Evolutionary conservation across 2,888 invertebrate species (phyloP).

Genomic region (Dryomyza anilis): DNA sequence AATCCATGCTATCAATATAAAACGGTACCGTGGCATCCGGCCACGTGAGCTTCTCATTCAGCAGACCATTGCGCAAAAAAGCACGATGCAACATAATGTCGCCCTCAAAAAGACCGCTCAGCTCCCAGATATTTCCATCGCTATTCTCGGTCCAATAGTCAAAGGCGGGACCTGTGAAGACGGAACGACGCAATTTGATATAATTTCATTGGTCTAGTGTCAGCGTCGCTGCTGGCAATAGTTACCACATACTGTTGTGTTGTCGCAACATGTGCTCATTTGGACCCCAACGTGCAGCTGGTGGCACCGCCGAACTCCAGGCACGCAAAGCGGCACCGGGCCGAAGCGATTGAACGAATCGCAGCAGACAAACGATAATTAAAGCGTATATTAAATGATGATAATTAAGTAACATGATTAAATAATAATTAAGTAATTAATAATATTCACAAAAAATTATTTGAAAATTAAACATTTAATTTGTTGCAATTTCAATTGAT

Average conservation of each 20-base stretch:
- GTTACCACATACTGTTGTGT: constrained; percentile 53
- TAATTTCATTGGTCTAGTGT: not conserved
- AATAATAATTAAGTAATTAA: not conserved
- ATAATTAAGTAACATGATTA: not conserved
- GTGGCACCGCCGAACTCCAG: constrained; percentile 46
- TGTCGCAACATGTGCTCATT: constrained; percentile 52
- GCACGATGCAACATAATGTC: constrained; percentile 65
- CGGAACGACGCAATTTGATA: not conserved
- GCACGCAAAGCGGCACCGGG: constrained; percentile 5
- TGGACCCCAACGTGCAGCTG: constrained; percentile 48
- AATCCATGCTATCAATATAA: constrained; percentile 64
- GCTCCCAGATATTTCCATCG: constrained; percentile 65
- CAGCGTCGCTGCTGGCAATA: constrained; percentile 15
- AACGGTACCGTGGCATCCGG: constrained; percentile 65
- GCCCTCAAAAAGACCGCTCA: constrained; percentile 67
- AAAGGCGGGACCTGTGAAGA: constrained; percentile 52
- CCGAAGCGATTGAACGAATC: not conserved
- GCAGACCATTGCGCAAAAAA: constrained; percentile 60
- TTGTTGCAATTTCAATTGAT: not conserved
- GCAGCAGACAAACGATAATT: not conserved
- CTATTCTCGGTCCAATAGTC: constrained; percentile 62
- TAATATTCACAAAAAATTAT: not conserved
- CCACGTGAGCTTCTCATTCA: constrained; percentile 63
- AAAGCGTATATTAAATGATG: not conserved
- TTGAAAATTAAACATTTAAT: no score